phyloP scores from a whole-genome alignment of 1,140 invertebrate species.

The Plodia interpunctella region DNA sequence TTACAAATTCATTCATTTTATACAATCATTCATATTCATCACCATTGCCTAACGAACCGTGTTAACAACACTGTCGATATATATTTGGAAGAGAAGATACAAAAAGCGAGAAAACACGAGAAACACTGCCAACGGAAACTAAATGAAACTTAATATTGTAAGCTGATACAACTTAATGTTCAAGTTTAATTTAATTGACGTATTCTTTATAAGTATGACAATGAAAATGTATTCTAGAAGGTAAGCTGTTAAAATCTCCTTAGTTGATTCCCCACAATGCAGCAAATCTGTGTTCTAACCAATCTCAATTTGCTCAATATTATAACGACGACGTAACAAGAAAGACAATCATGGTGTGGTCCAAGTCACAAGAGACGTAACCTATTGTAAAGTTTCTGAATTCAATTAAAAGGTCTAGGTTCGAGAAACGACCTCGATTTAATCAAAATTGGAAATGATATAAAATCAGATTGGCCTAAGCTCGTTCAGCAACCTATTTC shows the following conservation, averaged over 20 bases:
- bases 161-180: too few species aligned
- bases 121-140: too few species aligned
- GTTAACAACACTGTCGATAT: not conserved
- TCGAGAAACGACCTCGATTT: too few species aligned
- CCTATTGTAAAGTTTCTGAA: too few species aligned
- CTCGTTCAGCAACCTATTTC: too few species aligned
- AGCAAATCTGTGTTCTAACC: constrained; percentile 18
- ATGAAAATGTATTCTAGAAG: not conserved
- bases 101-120: not conserved
- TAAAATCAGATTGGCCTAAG: too few species aligned
- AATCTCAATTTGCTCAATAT: constrained; percentile 25
- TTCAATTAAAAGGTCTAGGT: too few species aligned
- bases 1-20: not conserved
- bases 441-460: too few species aligned
- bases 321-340: constrained; percentile 19
- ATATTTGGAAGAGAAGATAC: not conserved
- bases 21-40: constrained; percentile 1
- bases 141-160: too few species aligned
- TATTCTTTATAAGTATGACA: too few species aligned
- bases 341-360: not conserved
- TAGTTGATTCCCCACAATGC: constrained; percentile 2
- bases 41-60: not conserved
- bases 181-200: too few species aligned
- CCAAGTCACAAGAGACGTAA: constrained; percentile 9
- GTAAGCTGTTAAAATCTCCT: not conserved